phyloP scores from a whole-genome alignment of 2,888 invertebrate genomes.

The Pimpla rufipes region DNA sequence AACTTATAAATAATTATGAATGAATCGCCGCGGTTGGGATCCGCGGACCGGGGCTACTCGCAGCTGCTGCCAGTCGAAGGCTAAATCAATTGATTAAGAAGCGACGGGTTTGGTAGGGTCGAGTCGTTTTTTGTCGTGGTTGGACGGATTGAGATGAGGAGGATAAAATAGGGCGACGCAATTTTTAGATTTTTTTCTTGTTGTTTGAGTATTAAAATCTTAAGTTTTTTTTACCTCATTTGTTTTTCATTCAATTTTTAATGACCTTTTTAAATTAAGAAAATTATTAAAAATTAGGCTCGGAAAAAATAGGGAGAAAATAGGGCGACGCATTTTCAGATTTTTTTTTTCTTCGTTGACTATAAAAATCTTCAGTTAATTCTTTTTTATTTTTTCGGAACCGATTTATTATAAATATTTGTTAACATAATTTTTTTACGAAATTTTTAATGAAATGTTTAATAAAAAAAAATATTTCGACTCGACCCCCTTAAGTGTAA shows the following conservation, averaged over 20 bases:
- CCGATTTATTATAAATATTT: background rate
- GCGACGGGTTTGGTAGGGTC: slow-evolving; percentile 1
- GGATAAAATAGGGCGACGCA: background rate
- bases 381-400: background rate
- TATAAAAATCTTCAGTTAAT: background rate
- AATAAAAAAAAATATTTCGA: too few relatives aligned
- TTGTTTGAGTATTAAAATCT: too few relatives aligned
- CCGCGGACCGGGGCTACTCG: background rate
- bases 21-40: background rate
- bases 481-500: slow-evolving; percentile 15
- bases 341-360: background rate
- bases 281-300: too few relatives aligned
- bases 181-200: too few relatives aligned
- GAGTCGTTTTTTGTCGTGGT: background rate
- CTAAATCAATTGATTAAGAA: background rate
- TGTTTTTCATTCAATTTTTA: too few relatives aligned
- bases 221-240: too few relatives aligned
- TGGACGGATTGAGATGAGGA: background rate
- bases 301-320: too few relatives aligned
- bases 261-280: too few relatives aligned
- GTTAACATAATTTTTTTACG: background rate
- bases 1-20: too few relatives aligned
- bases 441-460: too few relatives aligned
- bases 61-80: background rate
- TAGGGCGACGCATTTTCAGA: too few relatives aligned